Evolutionary conservation across 2,888 invertebrate species (phyloP).

Genomic region (Mythimna pallens): DNA sequence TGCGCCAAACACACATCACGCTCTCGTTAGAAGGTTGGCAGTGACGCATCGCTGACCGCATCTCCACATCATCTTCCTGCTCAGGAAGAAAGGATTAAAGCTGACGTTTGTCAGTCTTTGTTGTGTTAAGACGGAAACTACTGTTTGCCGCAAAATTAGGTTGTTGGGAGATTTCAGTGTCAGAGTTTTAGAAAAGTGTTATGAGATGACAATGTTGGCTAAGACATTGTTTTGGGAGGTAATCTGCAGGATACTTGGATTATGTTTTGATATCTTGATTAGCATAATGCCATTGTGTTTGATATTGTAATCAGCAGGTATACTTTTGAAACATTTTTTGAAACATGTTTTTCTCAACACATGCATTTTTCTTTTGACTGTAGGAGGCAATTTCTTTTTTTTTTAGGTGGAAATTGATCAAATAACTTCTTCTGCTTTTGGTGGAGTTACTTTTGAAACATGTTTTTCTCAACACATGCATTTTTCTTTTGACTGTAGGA

Average conservation of each 20-base stretch:
- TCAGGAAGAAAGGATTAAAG: slow-evolving; percentile 82
- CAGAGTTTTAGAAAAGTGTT: slow-evolving; percentile 44
- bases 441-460: too few species aligned
- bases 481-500: too few species aligned
- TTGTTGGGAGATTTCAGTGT: slow-evolving; percentile 53
- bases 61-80: slow-evolving; percentile 73
- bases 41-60: slow-evolving; percentile 82
- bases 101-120: slow-evolving; percentile 65
- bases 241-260: slow-evolving; percentile 25
- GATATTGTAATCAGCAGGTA: too few species aligned
- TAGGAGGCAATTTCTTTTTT: too few species aligned
- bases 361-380: too few species aligned
- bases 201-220: slow-evolving; percentile 28
- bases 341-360: too few species aligned
- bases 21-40: slow-evolving; percentile 64
- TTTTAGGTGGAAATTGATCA: too few species aligned
- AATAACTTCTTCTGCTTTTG: too few species aligned
- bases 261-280: slow-evolving; percentile 17
- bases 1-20: slow-evolving; percentile 56
- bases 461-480: too few species aligned
- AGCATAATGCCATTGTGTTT: neutral
- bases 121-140: slow-evolving; percentile 63
- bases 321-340: too few species aligned
- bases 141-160: slow-evolving; percentile 61
- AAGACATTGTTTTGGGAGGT: slow-evolving; percentile 28